Evolutionary conservation across 2,888 invertebrate species (phyloP).

Genomic region (Clistopyga incitator): DNA sequence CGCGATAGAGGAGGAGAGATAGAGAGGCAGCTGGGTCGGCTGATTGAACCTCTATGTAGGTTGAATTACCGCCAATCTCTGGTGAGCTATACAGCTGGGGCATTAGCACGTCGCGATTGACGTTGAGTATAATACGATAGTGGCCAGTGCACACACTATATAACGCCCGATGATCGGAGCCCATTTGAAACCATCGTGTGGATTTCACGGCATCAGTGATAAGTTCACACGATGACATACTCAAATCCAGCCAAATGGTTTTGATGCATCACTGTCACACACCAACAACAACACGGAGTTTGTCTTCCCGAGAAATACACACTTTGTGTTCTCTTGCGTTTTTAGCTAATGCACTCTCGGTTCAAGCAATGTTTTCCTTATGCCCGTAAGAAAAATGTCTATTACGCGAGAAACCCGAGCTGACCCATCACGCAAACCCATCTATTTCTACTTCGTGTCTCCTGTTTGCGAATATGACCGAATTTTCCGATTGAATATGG

Average conservation of each 20-base stretch:
- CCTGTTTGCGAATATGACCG: background rate
- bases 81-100: slow-evolving; percentile 35
- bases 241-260: slow-evolving; percentile 24
- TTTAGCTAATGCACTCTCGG: slow-evolving; percentile 20
- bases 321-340: too few relatives aligned
- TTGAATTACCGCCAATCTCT: slow-evolving; percentile 54
- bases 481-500: slow-evolving; percentile 1
- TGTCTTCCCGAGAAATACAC: slow-evolving; percentile 12
- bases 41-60: slow-evolving; percentile 46
- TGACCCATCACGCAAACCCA: background rate
- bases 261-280: slow-evolving; percentile 31
- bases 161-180: slow-evolving; percentile 33
- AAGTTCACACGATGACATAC: slow-evolving; percentile 19
- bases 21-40: slow-evolving; percentile 20
- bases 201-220: slow-evolving; percentile 12
- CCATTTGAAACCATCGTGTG: slow-evolving; percentile 26
- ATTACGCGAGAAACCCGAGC: background rate
- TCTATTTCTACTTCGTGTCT: background rate
- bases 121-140: slow-evolving; percentile 61
- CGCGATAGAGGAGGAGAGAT: slow-evolving; percentile 12
- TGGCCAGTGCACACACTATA: slow-evolving; percentile 39
- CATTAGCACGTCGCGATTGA: slow-evolving; percentile 55
- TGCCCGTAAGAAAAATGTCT: slow-evolving; percentile 4
- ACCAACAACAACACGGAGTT: background rate
- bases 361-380: background rate